Base-by-base conservation (phyloP, 2,797 vertebrate genomes). In the Moxostoma hubbsi region DNA sequence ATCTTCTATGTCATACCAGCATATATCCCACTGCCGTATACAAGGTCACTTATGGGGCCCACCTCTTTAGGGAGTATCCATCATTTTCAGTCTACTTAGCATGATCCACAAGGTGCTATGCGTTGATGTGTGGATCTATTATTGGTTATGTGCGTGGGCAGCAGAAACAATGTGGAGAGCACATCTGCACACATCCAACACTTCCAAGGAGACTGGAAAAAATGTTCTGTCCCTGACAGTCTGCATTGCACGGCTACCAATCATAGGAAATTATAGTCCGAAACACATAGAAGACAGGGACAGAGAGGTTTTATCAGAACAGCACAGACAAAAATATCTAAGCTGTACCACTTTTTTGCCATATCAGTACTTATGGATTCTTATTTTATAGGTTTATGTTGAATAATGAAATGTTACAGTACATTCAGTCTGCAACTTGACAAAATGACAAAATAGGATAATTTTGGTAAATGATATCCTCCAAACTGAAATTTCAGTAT, bases 91-190 rank as follows among this genome's bases (percentile, higher is more conserved):
- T 70, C 53, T 59, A 71, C 62, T 65, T 68, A 50, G 50, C 75
- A 36, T 75, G 51, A 63, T 73, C 72, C 55, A 36, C 5, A 10
- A 61, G 65, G 51, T 62, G 55, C 79, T 71, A 61, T 80, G 76
- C 77, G 54, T 71, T 65, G 13, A 86, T 79, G 53, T 81, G 50
- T 76, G 12, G 24, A 79, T 85, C 83, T 90, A 88, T 86, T 83
- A 88, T 88, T 86, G 88, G 82, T 58, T 43, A 83, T 65, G 83
- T 9, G 80, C 75, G 82, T 89, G 84, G 84, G 87, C 68, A 80
- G 77, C 5, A 80, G 82, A 88, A 74, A 73, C 64, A 76, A 58
- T 36, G 43, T 47, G 43, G 67, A 16, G 63, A 7, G 13, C 68
- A 73, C 74, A 65, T 65, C 66, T 66, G 47, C 74, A 73, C 61